phyloP scores from a whole-genome alignment of 2,113 vertebrate species.

The Eolophus roseicapilla region DNA sequence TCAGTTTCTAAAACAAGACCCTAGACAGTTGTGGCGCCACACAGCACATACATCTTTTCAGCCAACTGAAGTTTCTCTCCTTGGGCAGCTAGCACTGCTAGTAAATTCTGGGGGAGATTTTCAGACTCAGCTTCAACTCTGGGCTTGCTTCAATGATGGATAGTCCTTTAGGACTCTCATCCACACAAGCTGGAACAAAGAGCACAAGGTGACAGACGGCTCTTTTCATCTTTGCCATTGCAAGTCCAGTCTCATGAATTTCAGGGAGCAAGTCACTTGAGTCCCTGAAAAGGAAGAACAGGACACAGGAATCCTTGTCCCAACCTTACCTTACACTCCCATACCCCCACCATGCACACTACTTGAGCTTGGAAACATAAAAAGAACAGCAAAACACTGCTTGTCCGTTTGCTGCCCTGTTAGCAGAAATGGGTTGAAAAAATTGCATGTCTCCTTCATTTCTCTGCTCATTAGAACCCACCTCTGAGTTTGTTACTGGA shows the following conservation, averaged over 20 bases:
- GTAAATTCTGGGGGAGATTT: neutral
- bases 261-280: neutral
- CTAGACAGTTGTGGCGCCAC: neutral
- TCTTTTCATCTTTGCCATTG: neutral
- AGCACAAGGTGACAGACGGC: neutral
- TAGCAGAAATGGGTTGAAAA: neutral
- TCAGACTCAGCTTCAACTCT: neutral
- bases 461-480: neutral
- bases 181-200: neutral
- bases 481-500: neutral
- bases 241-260: neutral
- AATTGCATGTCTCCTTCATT: neutral
- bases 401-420: neutral
- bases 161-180: neutral
- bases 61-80: neutral
- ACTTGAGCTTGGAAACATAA: neutral
- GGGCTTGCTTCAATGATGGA: neutral
- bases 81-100: neutral
- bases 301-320: neutral
- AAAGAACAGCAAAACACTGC: neutral
- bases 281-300: neutral
- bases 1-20: neutral
- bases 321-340: neutral
- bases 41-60: neutral
- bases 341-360: rapidly evolving